Percentiles rank a stretch among this genome's conserved stretches.
These are phyloP conservation scores for Calliopsis andreniformis DNA, from an alignment of 1,140 invertebrate species.

Conservation along the genomic window DNA sequence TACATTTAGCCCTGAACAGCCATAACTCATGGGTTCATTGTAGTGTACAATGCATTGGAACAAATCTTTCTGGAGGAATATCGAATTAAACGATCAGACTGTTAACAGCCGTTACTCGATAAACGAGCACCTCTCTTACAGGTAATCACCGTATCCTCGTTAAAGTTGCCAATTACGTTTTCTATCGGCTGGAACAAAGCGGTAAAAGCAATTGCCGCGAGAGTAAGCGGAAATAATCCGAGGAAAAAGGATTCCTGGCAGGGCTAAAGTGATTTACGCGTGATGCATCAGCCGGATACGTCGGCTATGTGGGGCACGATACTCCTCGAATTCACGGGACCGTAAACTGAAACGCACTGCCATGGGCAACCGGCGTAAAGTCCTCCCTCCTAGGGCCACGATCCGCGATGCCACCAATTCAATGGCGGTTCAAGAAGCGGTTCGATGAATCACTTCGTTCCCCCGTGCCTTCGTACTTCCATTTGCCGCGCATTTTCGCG, in stretches of 20 bases:
- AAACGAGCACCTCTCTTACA: not conserved
- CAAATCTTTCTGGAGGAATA: too few relatives aligned
- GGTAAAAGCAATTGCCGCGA: constrained; percentile 17
- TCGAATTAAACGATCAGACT: not conserved
- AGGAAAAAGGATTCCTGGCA: not conserved
- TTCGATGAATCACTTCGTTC: constrained; percentile 27
- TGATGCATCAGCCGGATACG: constrained; percentile 48
- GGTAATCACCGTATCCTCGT: constrained; percentile 20
- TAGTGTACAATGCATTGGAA: too few relatives aligned
- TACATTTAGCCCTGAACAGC: too few relatives aligned
- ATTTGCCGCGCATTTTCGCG: too few relatives aligned
- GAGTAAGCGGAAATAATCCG: constrained; percentile 32
- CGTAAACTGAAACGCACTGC: constrained; percentile 64
- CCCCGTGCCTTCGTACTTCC: not conserved
- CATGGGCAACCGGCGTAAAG: constrained; percentile 66
- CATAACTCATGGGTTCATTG: too few relatives aligned
- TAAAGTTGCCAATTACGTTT: constrained; percentile 17
- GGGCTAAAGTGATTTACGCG: constrained; percentile 29
- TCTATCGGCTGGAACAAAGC: constrained; percentile 15
- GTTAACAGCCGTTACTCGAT: not conserved
- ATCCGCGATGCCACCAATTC: constrained; percentile 28
- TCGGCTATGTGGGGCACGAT: constrained; percentile 64
- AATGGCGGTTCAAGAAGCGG: constrained; percentile 1
- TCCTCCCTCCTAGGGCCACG: constrained; percentile 41
- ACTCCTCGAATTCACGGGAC: constrained; percentile 64